Conservation (phyloP, 2,888 invertebrate species). For the Xestia ashworthii region DNA sequence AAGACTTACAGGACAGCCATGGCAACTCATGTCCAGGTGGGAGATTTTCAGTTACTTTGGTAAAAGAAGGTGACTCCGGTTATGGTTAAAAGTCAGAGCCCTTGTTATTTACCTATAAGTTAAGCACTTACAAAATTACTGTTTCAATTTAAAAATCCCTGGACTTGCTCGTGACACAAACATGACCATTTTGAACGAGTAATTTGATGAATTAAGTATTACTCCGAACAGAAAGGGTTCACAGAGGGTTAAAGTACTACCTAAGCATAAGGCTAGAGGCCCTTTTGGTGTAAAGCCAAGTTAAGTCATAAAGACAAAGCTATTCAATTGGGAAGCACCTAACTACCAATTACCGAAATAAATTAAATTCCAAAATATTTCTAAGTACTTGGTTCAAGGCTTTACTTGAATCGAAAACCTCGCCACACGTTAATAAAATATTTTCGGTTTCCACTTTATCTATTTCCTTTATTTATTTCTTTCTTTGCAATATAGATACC, state of each 20-base stretch:
- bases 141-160: not conserved
- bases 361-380: conserved; percentile 26
- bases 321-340: conserved; percentile 20
- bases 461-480: conserved; percentile 11
- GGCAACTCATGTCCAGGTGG: too few relatives aligned
- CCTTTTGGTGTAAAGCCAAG: not conserved
- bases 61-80: not conserved
- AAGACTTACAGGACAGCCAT: too few relatives aligned
- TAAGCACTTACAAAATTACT: too few relatives aligned
- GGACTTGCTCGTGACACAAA: not conserved
- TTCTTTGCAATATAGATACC: conserved; percentile 14
- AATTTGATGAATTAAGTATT: not conserved
- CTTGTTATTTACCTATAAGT: not conserved
- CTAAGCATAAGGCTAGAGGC: not conserved
- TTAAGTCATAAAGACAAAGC: conserved; percentile 4
- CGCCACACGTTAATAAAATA: conserved; percentile 34
- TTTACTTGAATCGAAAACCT: conserved; percentile 33
- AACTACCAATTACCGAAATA: conserved; percentile 28
- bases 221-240: not conserved
- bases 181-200: not conserved
- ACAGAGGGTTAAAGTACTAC: not conserved
- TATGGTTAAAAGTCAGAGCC: not conserved
- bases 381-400: conserved; percentile 38
- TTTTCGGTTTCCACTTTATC: conserved; percentile 33
- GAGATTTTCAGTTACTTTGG: not conserved